These are phyloP conservation scores for Gnathonemus echidnorhynchus DNA, from an alignment of 2,113 vertebrate species.

Conservation along the genomic window DNA sequence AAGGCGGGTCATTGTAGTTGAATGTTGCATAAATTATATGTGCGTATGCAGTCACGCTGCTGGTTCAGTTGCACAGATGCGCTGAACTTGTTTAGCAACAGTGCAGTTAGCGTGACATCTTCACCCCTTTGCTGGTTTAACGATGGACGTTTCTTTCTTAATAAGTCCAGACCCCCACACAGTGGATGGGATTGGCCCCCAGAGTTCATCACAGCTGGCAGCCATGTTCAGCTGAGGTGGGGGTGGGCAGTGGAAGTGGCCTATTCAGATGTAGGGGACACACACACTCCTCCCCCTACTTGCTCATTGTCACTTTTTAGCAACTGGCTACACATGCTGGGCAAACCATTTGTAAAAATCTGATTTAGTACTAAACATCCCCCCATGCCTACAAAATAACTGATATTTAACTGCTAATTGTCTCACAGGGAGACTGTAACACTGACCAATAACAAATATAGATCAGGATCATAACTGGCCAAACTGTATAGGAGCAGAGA, in stretches of 20 bases:
- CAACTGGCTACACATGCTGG: not conserved
- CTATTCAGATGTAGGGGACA: not conserved
- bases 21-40: not conserved
- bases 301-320: not conserved
- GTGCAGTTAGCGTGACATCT: not conserved
- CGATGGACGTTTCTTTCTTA: not conserved
- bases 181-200: too few species aligned
- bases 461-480: not conserved
- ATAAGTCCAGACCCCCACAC: not conserved
- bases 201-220: not conserved
- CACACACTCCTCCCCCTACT: not conserved
- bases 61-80: not conserved
- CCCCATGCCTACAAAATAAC: not conserved
- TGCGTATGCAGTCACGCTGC: not conserved
- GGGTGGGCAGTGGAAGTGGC: not conserved
- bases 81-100: not conserved
- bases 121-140: not conserved
- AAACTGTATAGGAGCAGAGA: not conserved
- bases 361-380: not conserved
- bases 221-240: not conserved
- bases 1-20: not conserved
- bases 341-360: not conserved
- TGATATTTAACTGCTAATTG: not conserved
- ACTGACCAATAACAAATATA: not conserved
- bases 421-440: not conserved